These are phyloP conservation scores for Drosophila fungiperda DNA, from an alignment of 2,888 invertebrate genomes.

Conservation along the genomic window DNA sequence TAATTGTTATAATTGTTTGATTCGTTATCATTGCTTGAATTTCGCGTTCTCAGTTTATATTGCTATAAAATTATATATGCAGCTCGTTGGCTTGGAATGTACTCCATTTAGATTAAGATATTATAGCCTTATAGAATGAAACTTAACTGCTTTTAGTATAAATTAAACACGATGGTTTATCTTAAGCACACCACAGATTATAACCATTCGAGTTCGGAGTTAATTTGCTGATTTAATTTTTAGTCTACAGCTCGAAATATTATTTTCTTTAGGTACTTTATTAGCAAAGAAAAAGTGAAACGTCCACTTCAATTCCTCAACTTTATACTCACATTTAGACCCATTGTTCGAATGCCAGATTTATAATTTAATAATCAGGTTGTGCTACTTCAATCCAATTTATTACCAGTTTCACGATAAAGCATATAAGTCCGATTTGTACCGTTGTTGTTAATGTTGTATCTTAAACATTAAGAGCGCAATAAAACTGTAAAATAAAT, in stretches of 20 bases:
- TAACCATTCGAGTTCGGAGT: background rate
- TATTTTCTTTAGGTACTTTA: background rate
- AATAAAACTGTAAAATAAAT: background rate
- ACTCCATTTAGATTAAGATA: background rate
- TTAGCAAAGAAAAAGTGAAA: background rate
- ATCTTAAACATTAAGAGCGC: background rate
- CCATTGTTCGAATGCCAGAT: background rate
- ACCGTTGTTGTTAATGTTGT: background rate
- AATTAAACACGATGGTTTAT: background rate
- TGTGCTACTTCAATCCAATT: background rate
- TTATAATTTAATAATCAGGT: background rate
- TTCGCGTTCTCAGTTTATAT: background rate
- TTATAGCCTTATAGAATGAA: background rate
- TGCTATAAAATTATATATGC: background rate
- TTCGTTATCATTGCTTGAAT: constrained; percentile 1
- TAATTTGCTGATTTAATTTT: background rate
- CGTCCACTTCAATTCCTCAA: background rate
- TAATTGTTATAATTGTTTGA: background rate
- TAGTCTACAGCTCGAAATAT: too few relatives aligned
- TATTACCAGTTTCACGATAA: background rate
- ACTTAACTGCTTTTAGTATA: background rate
- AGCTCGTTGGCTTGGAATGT: background rate
- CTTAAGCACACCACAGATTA: background rate
- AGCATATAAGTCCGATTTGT: background rate
- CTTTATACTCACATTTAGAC: too few relatives aligned